phyloP scores from a whole-genome alignment of 1,140 invertebrate species.

The Penaeus chinensis region DNA sequence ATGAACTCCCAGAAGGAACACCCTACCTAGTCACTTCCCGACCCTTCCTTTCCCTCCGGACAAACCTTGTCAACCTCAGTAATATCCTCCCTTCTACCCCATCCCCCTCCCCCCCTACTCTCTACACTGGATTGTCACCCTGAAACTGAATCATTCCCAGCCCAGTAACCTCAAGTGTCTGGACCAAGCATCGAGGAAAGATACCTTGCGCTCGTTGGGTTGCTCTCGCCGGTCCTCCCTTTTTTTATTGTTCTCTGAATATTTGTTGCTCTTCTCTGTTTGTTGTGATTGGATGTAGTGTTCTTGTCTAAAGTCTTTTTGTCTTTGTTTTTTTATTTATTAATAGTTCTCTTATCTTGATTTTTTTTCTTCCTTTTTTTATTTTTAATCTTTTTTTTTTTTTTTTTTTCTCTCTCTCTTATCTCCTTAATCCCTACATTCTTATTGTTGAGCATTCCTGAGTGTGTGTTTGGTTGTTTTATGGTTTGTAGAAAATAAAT shows the following conservation, averaged over 20 bases:
- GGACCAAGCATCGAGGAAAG: slow-evolving; percentile 49
- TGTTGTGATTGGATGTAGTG: slow-evolving; percentile 44
- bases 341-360: neutral
- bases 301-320: slow-evolving; percentile 24
- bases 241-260: slow-evolving; percentile 10
- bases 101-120: neutral
- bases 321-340: neutral
- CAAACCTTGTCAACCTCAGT: neutral
- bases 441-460: slow-evolving; percentile 37
- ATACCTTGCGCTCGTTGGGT: neutral
- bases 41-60: neutral
- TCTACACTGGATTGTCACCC: slow-evolving; percentile 5
- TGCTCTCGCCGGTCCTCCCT: too few species aligned
- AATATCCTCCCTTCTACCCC: neutral
- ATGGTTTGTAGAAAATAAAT: slow-evolving; percentile 26
- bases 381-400: neutral
- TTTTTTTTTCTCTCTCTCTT: too few species aligned
- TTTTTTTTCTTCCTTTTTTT: neutral
- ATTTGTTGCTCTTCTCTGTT: slow-evolving; percentile 7
- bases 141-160: slow-evolving; percentile 29
- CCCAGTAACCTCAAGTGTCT: slow-evolving; percentile 14
- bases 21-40: slow-evolving; percentile 52
- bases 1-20: slow-evolving; percentile 55
- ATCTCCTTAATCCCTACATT: neutral
- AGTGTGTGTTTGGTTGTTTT: slow-evolving; percentile 15